These are phyloP conservation scores for Acromyrmex charruanus DNA, from an alignment of 1,140 invertebrate species.

Conservation along the genomic window DNA sequence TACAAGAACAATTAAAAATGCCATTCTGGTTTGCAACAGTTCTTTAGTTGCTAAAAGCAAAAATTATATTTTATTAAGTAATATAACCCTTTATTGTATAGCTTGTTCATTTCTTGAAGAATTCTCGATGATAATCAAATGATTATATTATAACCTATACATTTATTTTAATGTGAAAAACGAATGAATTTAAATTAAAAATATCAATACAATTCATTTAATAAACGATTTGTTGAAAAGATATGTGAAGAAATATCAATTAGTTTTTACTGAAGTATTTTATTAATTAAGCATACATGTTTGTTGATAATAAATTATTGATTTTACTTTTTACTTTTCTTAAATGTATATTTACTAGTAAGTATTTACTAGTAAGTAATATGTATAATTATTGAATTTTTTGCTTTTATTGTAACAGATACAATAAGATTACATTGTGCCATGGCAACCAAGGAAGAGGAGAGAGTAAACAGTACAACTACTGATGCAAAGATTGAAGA, in stretches of 20 bases:
- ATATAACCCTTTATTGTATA: background rate
- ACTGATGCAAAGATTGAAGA: conserved; percentile 64
- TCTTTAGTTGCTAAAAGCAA: background rate
- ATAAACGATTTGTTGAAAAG: background rate
- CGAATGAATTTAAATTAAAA: background rate
- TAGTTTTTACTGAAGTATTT: background rate
- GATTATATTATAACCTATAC: background rate
- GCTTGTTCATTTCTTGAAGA: background rate
- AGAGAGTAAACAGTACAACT: background rate
- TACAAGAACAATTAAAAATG: background rate
- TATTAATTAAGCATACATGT: background rate
- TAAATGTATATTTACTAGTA: background rate
- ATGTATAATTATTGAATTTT: background rate
- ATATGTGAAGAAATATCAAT: background rate
- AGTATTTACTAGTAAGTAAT: background rate
- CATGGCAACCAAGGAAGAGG: conserved; percentile 65
- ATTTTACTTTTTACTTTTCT: background rate
- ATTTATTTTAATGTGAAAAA: background rate
- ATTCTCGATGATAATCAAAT: background rate
- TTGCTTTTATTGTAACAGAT: conserved; percentile 1
- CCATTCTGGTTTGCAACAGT: background rate
- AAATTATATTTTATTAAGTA: background rate
- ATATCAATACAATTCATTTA: background rate
- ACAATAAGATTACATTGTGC: background rate
- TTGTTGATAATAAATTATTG: background rate